Conservation (phyloP, 2,888 invertebrate species). For the Pimpla rufipes region DNA sequence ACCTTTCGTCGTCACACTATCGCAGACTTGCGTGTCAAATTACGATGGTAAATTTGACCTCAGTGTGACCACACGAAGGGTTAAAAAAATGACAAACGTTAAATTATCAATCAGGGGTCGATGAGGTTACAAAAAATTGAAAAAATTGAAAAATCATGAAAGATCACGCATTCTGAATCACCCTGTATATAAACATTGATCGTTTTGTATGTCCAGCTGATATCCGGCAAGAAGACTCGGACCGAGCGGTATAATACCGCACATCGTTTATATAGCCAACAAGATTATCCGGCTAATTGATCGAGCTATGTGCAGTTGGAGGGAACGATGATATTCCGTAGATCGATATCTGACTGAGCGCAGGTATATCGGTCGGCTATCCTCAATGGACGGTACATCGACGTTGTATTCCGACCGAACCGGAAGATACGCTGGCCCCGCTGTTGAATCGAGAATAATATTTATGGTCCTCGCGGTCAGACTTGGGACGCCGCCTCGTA, state of each 20-base stretch:
- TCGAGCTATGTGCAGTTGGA: slow-evolving; percentile 24
- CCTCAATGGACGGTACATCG: slow-evolving; percentile 51
- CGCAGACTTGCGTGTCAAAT: too few relatives aligned
- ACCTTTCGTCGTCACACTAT: too few relatives aligned
- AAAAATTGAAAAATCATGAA: too few relatives aligned
- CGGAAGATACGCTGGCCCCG: slow-evolving; percentile 17
- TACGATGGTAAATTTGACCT: too few relatives aligned
- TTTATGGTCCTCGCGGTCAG: slow-evolving; percentile 27
- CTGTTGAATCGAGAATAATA: slow-evolving; percentile 34
- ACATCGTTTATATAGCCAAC: background rate
- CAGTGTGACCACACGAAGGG: too few relatives aligned
- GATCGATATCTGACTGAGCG: slow-evolving; percentile 47
- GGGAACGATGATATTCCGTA: slow-evolving; percentile 44
- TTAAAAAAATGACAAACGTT: too few relatives aligned
- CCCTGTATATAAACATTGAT: too few relatives aligned
- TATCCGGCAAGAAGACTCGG: slow-evolving; percentile 10
- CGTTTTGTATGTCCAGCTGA: too few relatives aligned
- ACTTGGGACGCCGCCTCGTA: background rate
- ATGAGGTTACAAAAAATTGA: too few relatives aligned
- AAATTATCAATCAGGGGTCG: too few relatives aligned
- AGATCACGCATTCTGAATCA: too few relatives aligned
- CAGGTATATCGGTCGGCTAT: slow-evolving; percentile 35
- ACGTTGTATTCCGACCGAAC: slow-evolving; percentile 38
- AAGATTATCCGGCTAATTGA: slow-evolving; percentile 30
- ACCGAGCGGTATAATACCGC: slow-evolving; percentile 9